Conservation (phyloP, 35 echinoderm and acorn worm species). For the Apostichopus californicus region DNA sequence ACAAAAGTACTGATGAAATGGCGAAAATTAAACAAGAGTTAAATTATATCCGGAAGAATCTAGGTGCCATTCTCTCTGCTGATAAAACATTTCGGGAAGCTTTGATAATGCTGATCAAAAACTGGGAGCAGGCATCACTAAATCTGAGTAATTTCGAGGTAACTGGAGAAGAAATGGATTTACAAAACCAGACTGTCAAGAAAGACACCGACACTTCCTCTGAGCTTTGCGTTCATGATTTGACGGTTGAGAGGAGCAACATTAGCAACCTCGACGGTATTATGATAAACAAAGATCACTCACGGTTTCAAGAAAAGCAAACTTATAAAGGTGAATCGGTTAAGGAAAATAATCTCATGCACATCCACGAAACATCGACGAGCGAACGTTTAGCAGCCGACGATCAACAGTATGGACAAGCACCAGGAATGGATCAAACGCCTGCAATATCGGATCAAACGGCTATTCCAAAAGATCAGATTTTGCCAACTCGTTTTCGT, state of each 20-base stretch:
- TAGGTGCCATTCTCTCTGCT: background rate
- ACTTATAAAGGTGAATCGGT: no score
- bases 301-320: no score
- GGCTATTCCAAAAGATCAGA: no score
- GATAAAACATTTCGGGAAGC: background rate
- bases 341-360: no score
- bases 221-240: background rate
- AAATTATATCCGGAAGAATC: background rate
- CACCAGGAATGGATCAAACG: no score
- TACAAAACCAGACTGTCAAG: background rate
- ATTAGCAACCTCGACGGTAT: no score
- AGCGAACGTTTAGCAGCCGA: no score
- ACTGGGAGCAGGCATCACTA: background rate
- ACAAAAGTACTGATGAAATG: background rate
- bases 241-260: background rate
- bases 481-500: no score
- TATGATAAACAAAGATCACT: no score
- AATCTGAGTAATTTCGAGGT: background rate
- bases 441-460: no score
- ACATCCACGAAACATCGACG: no score
- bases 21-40: background rate
- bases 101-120: background rate
- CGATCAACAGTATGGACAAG: no score
- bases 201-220: background rate
- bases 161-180: background rate